These are phyloP conservation scores for Herminia tarsipennalis DNA, from an alignment of 2,888 invertebrate genomes.

Conservation along the genomic window DNA sequence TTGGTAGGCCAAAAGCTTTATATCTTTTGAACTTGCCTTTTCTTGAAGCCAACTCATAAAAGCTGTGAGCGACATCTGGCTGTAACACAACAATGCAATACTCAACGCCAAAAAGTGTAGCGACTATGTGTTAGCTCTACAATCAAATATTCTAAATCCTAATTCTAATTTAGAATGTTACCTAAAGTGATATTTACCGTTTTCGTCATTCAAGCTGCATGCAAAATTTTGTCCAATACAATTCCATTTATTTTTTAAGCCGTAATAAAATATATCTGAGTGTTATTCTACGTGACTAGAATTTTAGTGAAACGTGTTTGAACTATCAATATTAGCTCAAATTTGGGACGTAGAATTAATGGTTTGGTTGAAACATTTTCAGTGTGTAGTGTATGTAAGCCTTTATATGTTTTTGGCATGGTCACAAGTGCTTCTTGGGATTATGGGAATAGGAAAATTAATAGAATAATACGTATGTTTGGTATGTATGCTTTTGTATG, in stretches of 20 bases:
- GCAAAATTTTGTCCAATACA: slow-evolving; percentile 8
- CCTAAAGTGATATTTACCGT: slow-evolving; percentile 1
- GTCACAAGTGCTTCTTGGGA: background rate
- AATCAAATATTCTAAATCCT: background rate
- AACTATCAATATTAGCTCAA: slow-evolving; percentile 18
- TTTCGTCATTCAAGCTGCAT: background rate
- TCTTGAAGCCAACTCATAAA: no score
- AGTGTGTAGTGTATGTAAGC: background rate
- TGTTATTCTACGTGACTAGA: slow-evolving; percentile 16
- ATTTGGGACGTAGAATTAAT: slow-evolving; percentile 12
- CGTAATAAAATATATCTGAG: slow-evolving; percentile 14
- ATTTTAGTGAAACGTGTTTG: slow-evolving; percentile 7
- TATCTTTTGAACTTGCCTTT: no score
- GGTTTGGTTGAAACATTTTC: slow-evolving; percentile 9
- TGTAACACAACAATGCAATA: no score
- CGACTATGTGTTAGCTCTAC: no score
- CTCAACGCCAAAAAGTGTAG: no score
- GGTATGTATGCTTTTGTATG: no score
- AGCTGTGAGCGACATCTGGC: no score
- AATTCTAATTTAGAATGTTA: no score
- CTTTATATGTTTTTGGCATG: background rate
- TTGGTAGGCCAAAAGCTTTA: no score
- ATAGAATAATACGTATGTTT: no score
- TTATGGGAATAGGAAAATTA: background rate
- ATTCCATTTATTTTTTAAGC: slow-evolving; percentile 15